phyloP scores from a whole-genome alignment of 2,113 vertebrate genomes.

The Myotis lucifugus region DNA sequence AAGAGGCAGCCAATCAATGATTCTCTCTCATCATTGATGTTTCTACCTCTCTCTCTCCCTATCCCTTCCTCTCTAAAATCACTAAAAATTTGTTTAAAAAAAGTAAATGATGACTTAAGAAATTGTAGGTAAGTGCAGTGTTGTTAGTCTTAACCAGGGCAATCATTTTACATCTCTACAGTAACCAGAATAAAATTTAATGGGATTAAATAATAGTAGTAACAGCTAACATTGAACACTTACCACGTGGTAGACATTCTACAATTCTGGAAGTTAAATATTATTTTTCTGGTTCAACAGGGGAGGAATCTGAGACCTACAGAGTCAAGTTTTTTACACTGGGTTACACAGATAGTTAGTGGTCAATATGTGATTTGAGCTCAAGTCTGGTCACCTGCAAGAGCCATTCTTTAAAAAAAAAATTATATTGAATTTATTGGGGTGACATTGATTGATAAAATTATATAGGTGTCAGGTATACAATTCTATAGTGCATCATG shows the following conservation, averaged over 20 bases:
- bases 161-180: background rate
- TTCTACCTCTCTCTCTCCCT: too few relatives aligned
- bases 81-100: background rate
- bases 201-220: background rate
- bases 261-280: background rate
- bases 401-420: background rate
- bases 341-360: background rate
- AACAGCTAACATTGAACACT: conserved; percentile 5
- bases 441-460: background rate
- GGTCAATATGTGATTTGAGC: background rate
- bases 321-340: background rate
- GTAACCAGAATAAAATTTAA: background rate
- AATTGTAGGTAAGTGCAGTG: background rate
- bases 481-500: background rate
- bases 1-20: too few relatives aligned
- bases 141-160: background rate
- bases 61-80: too few relatives aligned
- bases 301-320: background rate
- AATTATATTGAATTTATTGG: background rate
- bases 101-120: background rate
- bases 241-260: background rate
- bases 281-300: background rate
- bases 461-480: background rate
- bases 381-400: background rate
- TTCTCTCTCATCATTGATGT: too few relatives aligned